Evolutionary conservation across 2,797 vertebrate genomes (phyloP), one percentile per base, ranked within the genome.

Genomic region (Dermochelys coriacea): DNA sequence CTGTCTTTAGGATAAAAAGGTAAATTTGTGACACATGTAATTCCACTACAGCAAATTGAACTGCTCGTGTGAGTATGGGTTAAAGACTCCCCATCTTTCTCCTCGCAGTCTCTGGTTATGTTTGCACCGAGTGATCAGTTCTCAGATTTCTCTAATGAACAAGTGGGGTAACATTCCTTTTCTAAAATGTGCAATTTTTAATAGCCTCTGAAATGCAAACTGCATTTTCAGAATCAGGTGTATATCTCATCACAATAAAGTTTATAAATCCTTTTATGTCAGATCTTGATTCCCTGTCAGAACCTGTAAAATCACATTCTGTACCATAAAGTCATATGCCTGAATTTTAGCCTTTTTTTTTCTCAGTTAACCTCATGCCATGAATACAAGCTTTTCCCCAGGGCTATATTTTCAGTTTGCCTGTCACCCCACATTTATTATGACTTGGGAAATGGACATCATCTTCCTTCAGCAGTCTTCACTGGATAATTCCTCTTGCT

Each of bases 331-430:
- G 92, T 97, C 95, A 96, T 95, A 97, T 95, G 95, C 77, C 86
- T 97, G 47, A 87, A 90, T 84, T 96, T 96, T 89, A 94, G 80
- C 90, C 59, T 91, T 85, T 81, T 84, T 91, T 97, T 93, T 93
- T 97, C 97, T 97, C 94, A 96, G 94, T 94, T 97, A 97, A 96
- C 96, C 97, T 96, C 87, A 88, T 94, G 90, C 59, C 82, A 92
- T 91, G 87, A 95, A 96, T 94, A 85, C 85, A 96, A 83, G 87
- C 12, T 92, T 94, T 85, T 91, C 23, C 87, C 84, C 68, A 78
- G 80, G 71, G 95, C 68, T 82, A 87, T 49, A 79, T 95, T 92
- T 97, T 92, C 86, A 94, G 84, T 95, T 95, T 95, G 87, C 59
- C 57, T 96, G 93, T 93, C 95, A 96, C 91, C 55, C 18, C 64